Conservation (phyloP, 2,888 invertebrate species). For the Zygothrica quintamaculata region DNA sequence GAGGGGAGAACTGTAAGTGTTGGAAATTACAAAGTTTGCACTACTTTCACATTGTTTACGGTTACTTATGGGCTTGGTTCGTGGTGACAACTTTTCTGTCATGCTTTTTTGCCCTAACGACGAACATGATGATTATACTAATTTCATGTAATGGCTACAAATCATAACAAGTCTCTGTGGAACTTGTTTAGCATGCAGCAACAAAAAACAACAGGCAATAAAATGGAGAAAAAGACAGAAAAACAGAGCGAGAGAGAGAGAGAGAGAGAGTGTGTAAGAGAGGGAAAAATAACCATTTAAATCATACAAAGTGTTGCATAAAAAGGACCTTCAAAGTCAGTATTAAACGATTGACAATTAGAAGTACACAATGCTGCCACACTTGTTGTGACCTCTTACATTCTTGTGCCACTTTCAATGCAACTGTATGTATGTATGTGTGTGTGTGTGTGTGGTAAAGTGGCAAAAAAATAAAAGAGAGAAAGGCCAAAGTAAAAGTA, state of each 20-base stretch:
- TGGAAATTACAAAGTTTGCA: slow-evolving; percentile 43
- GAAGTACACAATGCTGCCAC: no score
- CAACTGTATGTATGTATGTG: no score
- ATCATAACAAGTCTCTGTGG: slow-evolving; percentile 13
- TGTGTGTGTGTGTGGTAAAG: slow-evolving; percentile 49
- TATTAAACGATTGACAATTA: not conserved
- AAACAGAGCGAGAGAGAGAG: no score
- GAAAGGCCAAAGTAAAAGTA: no score
- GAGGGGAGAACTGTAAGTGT: not conserved
- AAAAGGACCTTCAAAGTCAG: slow-evolving; percentile 46
- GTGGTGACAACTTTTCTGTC: slow-evolving; percentile 19
- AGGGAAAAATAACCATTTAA: slow-evolving; percentile 69
- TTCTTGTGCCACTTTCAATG: no score
- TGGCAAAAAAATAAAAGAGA: no score
- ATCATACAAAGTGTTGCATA: slow-evolving; percentile 80
- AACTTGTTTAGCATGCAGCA: no score
- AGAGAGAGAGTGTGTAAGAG: no score
- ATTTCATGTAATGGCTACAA: slow-evolving; percentile 72
- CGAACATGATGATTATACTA: slow-evolving; percentile 75
- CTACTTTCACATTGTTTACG: slow-evolving; percentile 78
- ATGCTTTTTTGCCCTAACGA: slow-evolving; percentile 19
- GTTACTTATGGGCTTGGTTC: slow-evolving; percentile 70
- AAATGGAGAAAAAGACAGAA: no score
- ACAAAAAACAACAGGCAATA: no score
- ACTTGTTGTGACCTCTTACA: no score